phyloP scores from a whole-genome alignment of 2,113 vertebrate genomes.

The Chionis minor region DNA sequence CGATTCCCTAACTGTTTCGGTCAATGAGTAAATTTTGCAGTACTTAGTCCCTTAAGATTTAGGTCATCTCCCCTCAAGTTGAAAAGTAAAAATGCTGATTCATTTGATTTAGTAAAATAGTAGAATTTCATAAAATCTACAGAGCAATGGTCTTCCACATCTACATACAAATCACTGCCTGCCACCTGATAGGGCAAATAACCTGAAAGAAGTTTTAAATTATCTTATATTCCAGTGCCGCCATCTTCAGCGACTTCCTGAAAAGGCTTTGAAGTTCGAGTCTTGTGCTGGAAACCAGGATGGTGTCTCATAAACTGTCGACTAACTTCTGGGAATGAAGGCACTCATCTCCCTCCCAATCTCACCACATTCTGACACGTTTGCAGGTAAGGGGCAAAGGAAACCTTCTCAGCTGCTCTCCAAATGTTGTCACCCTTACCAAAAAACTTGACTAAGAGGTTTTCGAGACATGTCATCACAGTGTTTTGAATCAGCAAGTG shows the following conservation, averaged over 20 bases:
- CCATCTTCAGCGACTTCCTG: neutral
- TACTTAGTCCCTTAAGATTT: neutral
- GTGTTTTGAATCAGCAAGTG: neutral
- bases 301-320: neutral
- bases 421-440: neutral
- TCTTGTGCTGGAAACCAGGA: neutral
- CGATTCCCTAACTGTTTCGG: neutral
- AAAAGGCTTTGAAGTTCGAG: neutral
- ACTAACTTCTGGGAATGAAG: neutral
- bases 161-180: neutral
- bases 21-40: neutral
- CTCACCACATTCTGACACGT: neutral
- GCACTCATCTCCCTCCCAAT: neutral
- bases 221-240: neutral
- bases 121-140: neutral
- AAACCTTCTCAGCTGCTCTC: neutral
- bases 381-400: neutral
- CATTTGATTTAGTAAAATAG: neutral
- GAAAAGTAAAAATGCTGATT: neutral
- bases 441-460: neutral
- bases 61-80: neutral
- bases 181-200: neutral
- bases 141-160: neutral
- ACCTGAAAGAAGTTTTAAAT: neutral
- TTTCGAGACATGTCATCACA: neutral